Base-by-base conservation (phyloP, 53 echinoderm and acorn worm genomes). In the Holothuria leucospilota region DNA sequence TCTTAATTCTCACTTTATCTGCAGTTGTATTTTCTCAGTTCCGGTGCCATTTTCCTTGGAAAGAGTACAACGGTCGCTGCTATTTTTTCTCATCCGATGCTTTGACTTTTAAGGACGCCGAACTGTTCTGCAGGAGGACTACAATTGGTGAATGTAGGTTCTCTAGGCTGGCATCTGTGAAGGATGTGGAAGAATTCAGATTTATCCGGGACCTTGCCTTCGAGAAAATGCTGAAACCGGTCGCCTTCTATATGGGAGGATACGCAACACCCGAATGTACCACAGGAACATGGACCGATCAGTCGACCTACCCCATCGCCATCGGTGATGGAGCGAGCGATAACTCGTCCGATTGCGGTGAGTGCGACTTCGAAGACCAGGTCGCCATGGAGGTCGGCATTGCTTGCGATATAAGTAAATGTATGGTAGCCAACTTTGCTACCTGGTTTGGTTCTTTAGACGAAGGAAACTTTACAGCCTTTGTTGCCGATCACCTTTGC, bases 241-340 rank as follows among this genome's bases (percentile, higher is more conserved):
- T 78, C 9, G 78, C 59, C 18, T 78, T 78, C 53, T 78, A 52
- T 29, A 52, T 78, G 78, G 78, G 78, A 29, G 78, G 51, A 24
- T 78, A 78, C 59, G 27, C 53, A 29, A 51, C 78, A 13, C 13
- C 52, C 11, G 78, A 14, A 20, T 78, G 78, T 15, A 24, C 24
- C 10, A 28, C 4, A 1, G 78, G 78, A 13, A 78, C 78, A 4
- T 78, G 78, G 78, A 46, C 78, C 5, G 78, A 78, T 59, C n/a
- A 18, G 12, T 78, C 78, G 3, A 52, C 2, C 78, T 26, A 51
- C 26, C 26, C 13, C 11, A 52, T 78, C 59, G 23, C 6, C 11
- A 78, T 58, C 78, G 78, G 78, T 18, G 78, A 53, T 24, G 56
- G 51, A 23, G 4, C 3, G 53, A 25, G 51, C 18, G 78, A 5